These are phyloP conservation scores for Axis porcinus DNA, from an alignment of 2,113 vertebrate genomes.

Conservation along the genomic window DNA sequence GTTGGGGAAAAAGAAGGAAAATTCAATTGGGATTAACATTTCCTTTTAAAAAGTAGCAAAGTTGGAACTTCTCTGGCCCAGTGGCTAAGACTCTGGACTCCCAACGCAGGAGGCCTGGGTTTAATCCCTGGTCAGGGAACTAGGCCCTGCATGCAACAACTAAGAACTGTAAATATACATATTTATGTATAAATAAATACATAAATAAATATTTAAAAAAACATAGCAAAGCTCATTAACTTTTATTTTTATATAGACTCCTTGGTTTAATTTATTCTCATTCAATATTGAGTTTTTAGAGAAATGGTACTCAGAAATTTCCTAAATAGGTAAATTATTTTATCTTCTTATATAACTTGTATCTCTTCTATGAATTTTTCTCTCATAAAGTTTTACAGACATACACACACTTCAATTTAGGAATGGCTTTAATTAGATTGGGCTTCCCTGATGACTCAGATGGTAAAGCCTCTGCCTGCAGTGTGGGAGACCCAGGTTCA, in stretches of 20 bases:
- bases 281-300: neutral
- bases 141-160: neutral
- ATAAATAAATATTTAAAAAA: neutral
- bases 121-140: neutral
- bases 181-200: neutral
- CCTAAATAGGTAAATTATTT: neutral
- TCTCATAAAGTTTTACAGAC: neutral
- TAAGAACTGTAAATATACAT: neutral
- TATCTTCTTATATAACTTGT: neutral
- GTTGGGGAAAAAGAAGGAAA: neutral
- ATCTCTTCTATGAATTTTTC: neutral
- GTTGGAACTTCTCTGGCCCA: neutral
- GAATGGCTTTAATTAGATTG: neutral
- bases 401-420: neutral
- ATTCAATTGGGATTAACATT: neutral
- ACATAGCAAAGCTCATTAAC: neutral
- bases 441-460: too few species aligned
- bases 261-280: neutral
- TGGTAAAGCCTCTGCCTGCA: too few species aligned
- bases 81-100: neutral
- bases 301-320: neutral
- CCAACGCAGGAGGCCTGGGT: neutral
- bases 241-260: neutral
- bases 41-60: neutral
- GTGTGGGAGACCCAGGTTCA: too few species aligned